phyloP scores from a whole-genome alignment of 2,888 invertebrate genomes.

The Tachina fera region DNA sequence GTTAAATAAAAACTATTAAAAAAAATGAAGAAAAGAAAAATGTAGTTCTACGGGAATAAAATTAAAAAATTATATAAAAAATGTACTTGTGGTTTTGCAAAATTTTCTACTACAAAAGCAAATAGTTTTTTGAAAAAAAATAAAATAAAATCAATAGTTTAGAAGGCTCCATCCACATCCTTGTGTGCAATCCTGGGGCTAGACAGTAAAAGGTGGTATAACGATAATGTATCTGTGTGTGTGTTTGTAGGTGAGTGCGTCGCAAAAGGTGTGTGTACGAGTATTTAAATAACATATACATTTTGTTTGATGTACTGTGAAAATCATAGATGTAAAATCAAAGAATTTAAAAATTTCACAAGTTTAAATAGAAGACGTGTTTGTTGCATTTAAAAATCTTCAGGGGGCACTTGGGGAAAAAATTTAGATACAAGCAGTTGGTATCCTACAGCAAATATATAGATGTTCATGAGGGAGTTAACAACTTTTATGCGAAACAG shows the following conservation, averaged over 20 bases:
- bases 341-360: not conserved
- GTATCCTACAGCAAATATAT: constrained; percentile 13
- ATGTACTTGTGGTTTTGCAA: not conserved
- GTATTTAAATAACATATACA: constrained; percentile 12
- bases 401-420: not conserved
- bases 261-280: constrained; percentile 67
- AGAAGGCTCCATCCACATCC: constrained; percentile 22
- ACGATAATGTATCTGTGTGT: constrained; percentile 26
- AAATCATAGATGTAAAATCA: constrained; percentile 12
- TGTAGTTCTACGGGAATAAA: constrained; percentile 10
- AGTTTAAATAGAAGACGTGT: not conserved
- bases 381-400: not conserved
- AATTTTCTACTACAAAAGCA: not conserved
- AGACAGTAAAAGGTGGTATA: constrained; percentile 37
- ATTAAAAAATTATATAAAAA: constrained; percentile 1
- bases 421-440: not conserved
- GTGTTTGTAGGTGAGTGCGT: constrained; percentile 9
- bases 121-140: constrained; percentile 45
- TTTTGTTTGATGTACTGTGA: constrained; percentile 4
- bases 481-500: not conserved
- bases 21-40: constrained; percentile 30
- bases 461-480: constrained; percentile 15
- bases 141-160: constrained; percentile 56
- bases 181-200: constrained; percentile 41
- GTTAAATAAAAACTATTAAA: not conserved